phyloP scores from a whole-genome alignment of 2,888 invertebrate genomes.

The Branchellion lobata region DNA sequence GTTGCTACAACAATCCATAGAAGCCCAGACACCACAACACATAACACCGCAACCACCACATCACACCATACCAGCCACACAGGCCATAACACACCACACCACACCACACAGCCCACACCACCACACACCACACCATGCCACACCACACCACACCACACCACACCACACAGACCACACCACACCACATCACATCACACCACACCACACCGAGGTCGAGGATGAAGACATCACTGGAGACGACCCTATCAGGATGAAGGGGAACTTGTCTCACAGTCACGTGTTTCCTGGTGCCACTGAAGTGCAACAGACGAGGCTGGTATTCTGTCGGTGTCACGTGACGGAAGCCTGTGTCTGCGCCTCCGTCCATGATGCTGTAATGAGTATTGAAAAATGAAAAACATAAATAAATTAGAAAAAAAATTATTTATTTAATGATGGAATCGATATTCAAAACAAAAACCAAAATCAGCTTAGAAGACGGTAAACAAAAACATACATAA shows the following conservation, averaged over 20 bases:
- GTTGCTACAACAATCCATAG: too few relatives aligned
- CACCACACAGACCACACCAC: too few relatives aligned
- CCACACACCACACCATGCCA: too few relatives aligned
- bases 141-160: too few relatives aligned
- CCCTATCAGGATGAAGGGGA: constrained; percentile 30
- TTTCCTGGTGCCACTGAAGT: constrained; percentile 55
- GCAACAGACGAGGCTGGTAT: constrained; percentile 58
- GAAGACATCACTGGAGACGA: constrained; percentile 35
- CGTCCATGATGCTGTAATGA: constrained; percentile 56
- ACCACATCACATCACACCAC: too few relatives aligned
- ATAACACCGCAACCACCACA: too few relatives aligned
- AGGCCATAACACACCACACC: too few relatives aligned
- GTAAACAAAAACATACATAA: neutral
- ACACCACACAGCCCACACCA: too few relatives aligned
- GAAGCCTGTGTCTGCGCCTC: constrained; percentile 61
- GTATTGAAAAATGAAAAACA: neutral
- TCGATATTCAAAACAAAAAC: too few relatives aligned
- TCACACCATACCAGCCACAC: too few relatives aligned
- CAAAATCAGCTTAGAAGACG: neutral
- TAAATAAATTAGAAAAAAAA: neutral
- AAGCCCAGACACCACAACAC: too few relatives aligned
- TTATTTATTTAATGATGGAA: constrained; percentile 1
- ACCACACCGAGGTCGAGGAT: constrained; percentile 40
- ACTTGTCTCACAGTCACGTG: constrained; percentile 54
- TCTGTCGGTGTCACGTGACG: constrained; percentile 58